Percentiles rank a stretch among this genome's conserved stretches.
Evolutionary conservation across 2,888 invertebrate genomes (phyloP).

Genomic region (Capitulum mitella): DNA sequence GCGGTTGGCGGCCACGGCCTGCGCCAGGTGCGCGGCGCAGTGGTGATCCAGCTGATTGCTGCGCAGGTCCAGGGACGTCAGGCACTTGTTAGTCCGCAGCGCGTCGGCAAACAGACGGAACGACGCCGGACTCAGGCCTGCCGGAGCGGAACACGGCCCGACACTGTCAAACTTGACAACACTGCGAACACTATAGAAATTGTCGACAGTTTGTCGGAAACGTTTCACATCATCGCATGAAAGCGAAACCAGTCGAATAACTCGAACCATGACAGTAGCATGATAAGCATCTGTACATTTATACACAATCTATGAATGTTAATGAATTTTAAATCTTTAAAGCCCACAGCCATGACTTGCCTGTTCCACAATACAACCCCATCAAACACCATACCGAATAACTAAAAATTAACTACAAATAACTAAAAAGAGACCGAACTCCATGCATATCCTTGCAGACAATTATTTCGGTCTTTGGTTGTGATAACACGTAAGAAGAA

Average conservation of each 20-base stretch:
- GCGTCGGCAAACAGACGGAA: constrained; percentile 8
- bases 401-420: no score
- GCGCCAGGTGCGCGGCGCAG: neutral
- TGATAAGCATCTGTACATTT: no score
- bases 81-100: neutral
- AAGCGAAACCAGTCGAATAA: no score
- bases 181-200: neutral
- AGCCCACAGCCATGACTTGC: no score
- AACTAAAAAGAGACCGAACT: no score
- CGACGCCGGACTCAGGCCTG: neutral
- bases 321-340: no score
- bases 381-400: no score
- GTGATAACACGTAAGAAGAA: no score
- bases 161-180: neutral
- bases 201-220: neutral
- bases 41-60: constrained; percentile 9
- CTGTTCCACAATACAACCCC: no score
- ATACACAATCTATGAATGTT: no score
- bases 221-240: neutral
- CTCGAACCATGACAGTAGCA: neutral
- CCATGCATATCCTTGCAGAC: no score
- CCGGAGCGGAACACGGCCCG: neutral
- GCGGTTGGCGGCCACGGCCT: neutral
- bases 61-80: constrained; percentile 13
- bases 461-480: no score